Evolutionary conservation across 2,888 invertebrate genomes (phyloP).

Genomic region (Esperia sulphurella): DNA sequence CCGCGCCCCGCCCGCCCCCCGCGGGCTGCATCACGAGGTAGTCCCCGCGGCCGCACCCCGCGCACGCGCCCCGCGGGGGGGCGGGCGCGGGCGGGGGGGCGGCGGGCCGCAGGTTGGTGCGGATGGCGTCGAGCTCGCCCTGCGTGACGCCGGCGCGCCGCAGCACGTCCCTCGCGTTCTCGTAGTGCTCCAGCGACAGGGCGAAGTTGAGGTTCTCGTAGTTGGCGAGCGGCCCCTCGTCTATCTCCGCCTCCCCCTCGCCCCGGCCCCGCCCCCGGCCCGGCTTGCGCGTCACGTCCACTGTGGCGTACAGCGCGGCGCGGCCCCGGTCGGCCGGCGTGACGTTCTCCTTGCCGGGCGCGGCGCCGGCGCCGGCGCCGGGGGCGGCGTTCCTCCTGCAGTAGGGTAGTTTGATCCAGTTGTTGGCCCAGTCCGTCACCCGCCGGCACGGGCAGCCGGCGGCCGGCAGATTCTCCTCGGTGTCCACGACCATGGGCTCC

Average conservation of each 20-base stretch:
- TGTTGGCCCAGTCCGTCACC: constrained; percentile 83
- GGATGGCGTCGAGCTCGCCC: constrained; percentile 66
- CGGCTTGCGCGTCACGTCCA: constrained; percentile 83
- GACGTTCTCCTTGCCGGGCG: constrained; percentile 78
- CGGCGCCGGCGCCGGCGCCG: constrained; percentile 29
- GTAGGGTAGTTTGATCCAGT: constrained; percentile 80
- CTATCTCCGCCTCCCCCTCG: constrained; percentile 37
- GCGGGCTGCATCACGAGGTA: constrained; percentile 1
- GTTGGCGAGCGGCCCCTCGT: constrained; percentile 75
- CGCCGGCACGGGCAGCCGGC: constrained; percentile 79
- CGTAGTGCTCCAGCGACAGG: constrained; percentile 87
- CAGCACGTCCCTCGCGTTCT: constrained; percentile 86
- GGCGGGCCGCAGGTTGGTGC: constrained; percentile 45
- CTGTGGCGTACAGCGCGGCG: constrained; percentile 83
- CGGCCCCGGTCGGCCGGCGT: constrained; percentile 30
- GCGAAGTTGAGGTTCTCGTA: constrained; percentile 89
- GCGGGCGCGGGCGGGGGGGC: constrained; percentile 12
- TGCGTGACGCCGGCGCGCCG: constrained; percentile 77
- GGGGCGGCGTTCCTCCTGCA: constrained; percentile 58
- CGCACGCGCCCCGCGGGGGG: constrained; percentile 17
- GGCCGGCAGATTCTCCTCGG: constrained; percentile 47
- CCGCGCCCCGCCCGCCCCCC: constrained; percentile 17
- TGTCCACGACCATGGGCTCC: constrained; percentile 53
- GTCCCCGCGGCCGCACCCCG: constrained; percentile 31
- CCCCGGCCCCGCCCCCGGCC: constrained; percentile 22